Evolutionary conservation across 2,113 vertebrate genomes (phyloP), one percentile per base, ranked within the genome.

Genomic region (Irena cyanogastra): DNA sequence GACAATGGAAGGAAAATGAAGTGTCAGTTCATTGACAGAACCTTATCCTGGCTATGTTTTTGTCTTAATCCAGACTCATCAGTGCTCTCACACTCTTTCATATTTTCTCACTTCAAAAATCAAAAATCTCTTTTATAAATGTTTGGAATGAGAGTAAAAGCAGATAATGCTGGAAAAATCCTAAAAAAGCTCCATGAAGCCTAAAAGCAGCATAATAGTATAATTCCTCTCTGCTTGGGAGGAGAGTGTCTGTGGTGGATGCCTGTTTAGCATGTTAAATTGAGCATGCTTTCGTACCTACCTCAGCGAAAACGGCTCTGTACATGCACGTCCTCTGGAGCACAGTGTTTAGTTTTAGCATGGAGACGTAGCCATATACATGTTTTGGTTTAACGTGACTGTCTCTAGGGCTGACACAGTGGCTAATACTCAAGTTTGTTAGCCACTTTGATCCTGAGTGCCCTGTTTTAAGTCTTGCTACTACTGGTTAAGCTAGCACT

Each of bases 1-100:
- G 98, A 99, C 99, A 98, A 99, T 98, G 97, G 98, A 96, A 97
- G 96, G 98, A 98, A 98, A 98, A 98, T 98, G 98, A 98, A 98
- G 98, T 98, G 98, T 98, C 98, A 97, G 97, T 95, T 97, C 97
- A 98, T 98, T 98, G 99, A 98, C 98, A 98, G 98, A 98, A 97
- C 95, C 96, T 98, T 98, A 98, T 98, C 98, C 98, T 97, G 96
- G 95, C 98, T 97, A 96, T 97, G 97, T 98, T 98, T 98, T 98
- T 93, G 96, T 98, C 97, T 98, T 98, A 98, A 99, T 98, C 98
- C 98, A 98, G 97, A 98, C 96, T 98, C 98, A 75, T 96, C 76
- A 37, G 78, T 69, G 65, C 24, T 92, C 68, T 83, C 47, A 26
- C 87, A n/a, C 39, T 89, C 92, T 79, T 88, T 47, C 4, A 18